phyloP scores from a whole-genome alignment of 2,888 invertebrate genomes.

The Mechanitis messenoides region DNA sequence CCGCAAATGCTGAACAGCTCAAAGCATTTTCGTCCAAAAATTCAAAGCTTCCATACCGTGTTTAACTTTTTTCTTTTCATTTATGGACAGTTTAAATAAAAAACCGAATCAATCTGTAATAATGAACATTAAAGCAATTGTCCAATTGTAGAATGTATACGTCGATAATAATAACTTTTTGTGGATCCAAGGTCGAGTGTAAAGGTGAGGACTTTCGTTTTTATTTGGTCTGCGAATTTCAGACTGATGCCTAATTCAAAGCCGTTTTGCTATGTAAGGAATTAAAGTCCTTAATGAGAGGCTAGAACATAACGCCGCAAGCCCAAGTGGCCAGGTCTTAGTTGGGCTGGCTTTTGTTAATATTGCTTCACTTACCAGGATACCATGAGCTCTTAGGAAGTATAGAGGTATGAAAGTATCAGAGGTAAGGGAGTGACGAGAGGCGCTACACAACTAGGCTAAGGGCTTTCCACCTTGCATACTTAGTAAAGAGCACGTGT shows the following conservation, averaged over 20 bases:
- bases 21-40: constrained; percentile 13
- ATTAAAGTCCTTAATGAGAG: constrained; percentile 30
- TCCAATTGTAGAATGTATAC: no score
- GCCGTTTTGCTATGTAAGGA: constrained; percentile 22
- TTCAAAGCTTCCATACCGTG: constrained; percentile 11
- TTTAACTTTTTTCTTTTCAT: neutral
- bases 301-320: constrained; percentile 27
- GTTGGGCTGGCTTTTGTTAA: constrained; percentile 23
- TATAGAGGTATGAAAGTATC: constrained; percentile 38
- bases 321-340: constrained; percentile 20
- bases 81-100: no score
- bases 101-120: no score
- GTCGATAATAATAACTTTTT: neutral
- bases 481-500: constrained; percentile 37
- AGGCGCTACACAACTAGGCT: constrained; percentile 54
- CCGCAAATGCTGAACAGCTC: constrained; percentile 12
- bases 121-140: no score
- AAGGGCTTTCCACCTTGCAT: constrained; percentile 53
- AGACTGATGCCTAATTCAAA: constrained; percentile 9
- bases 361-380: constrained; percentile 22
- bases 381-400: constrained; percentile 29
- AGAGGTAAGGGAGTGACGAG: constrained; percentile 41
- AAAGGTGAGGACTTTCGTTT: neutral
- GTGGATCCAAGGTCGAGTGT: neutral
- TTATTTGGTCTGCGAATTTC: neutral